Evolutionary conservation across 2,888 invertebrate genomes (phyloP).

Genomic region (Chrysolina haemoptera): DNA sequence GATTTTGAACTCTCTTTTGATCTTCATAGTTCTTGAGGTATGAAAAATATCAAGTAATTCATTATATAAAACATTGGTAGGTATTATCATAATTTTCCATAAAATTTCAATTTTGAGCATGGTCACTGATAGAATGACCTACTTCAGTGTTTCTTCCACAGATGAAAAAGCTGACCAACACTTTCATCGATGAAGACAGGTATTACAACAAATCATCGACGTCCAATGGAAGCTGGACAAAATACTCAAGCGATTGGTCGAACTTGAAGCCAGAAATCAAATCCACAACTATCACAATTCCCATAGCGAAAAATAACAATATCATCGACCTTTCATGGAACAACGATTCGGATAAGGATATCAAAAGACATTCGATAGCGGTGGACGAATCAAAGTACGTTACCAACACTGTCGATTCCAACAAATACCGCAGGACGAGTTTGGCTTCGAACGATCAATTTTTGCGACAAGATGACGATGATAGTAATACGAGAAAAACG

Average conservation of each 20-base stretch:
- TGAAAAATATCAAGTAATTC: no score
- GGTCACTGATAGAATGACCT: no score
- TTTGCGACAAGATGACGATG: conserved; percentile 59
- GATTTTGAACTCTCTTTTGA: no score
- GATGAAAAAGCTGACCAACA: conserved; percentile 57
- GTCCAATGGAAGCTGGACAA: conserved; percentile 37
- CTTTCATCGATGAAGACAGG: conserved; percentile 50
- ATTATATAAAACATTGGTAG: no score
- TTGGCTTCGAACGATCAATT: conserved; percentile 57
- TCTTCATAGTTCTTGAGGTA: no score
- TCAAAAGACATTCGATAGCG: conserved; percentile 74
- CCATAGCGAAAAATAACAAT: conserved; percentile 62
- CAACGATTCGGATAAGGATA: conserved; percentile 57
- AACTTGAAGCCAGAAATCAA: conserved; percentile 57
- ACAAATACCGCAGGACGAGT: conserved; percentile 60
- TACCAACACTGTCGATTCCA: conserved; percentile 58
- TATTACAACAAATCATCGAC: conserved; percentile 35
- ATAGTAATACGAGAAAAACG: conserved; percentile 68
- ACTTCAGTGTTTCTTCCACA: conserved; percentile 1
- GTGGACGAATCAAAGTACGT: conserved; percentile 74
- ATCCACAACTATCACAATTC: conserved; percentile 66
- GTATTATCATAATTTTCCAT: no score
- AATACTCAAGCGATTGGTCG: conserved; percentile 45
- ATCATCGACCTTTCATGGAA: conserved; percentile 56
- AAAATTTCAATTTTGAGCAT: no score